Percentiles rank a stretch among this genome's conserved stretches.
phyloP scores from a whole-genome alignment of 2,888 invertebrate species.

The Hipparchia sbordonii region DNA sequence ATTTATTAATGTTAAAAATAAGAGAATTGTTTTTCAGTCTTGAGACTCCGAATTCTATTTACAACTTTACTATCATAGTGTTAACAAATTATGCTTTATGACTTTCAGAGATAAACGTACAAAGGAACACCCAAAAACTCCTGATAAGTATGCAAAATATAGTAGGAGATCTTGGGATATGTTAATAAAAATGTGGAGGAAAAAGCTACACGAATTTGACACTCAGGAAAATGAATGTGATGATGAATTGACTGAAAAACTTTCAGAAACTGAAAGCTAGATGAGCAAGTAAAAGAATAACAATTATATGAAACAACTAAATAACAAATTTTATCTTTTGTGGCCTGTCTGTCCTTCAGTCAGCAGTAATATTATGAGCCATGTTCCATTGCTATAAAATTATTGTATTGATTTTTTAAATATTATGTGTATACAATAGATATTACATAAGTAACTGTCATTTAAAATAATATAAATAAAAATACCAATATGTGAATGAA shows the following conservation, averaged over 20 bases:
- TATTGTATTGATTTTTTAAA: too few species aligned
- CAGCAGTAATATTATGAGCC: too few species aligned
- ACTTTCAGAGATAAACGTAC: conserved; percentile 83
- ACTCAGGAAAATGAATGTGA: conserved; percentile 52
- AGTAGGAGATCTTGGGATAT: conserved; percentile 97
- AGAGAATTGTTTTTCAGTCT: too few species aligned
- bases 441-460: background rate
- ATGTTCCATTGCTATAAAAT: too few species aligned
- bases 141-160: conserved; percentile 93
- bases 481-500: background rate
- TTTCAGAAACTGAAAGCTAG: background rate
- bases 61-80: background rate
- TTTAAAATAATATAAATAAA: conserved; percentile 2
- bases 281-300: background rate
- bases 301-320: too few species aligned
- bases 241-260: conserved; percentile 22
- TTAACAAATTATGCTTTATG: background rate
- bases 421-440: background rate
- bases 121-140: conserved; percentile 92
- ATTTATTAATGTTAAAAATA: too few species aligned
- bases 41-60: too few species aligned
- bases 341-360: too few species aligned
- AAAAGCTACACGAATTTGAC: conserved; percentile 92
- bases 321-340: too few species aligned
- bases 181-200: conserved; percentile 93